Base-by-base conservation (phyloP, 92 coral and sea anemone genomes). In the Epizoanthus illoricatus region DNA sequence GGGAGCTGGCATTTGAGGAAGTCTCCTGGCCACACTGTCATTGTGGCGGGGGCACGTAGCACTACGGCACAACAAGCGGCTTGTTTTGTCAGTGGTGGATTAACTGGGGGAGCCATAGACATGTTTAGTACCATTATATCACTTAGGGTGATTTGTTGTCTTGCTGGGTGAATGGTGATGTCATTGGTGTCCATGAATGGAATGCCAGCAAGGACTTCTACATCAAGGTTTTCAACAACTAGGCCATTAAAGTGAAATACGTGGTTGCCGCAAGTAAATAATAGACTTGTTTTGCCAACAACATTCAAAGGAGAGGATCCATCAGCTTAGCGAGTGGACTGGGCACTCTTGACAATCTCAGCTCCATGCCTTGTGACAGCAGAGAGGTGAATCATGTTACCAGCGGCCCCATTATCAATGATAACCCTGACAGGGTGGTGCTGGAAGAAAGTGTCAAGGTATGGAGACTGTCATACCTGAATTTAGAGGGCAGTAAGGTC, bases 11-110 rank as follows among this genome's bases (percentile, higher is more conserved):
- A 17, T 17, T 78, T 68, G 18, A 78, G 36, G 79, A 11, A 69
- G 5, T 80, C 85, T 10, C 75, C 85, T 18, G 85, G 75, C 64
- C 85, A 80, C 20, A 80, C 75, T 3, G 85, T 80, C 3, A 47
- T 21, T 5, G 65, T 5, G 0, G 85, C n/a, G n/a, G n/a, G n/a
- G n/a, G n/a, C n/a, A n/a, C n/a, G n/a, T n/a, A n/a, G n/a, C n/a
- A n/a, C n/a, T n/a, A n/a, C n/a, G n/a, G n/a, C n/a, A n/a, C n/a
- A n/a, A n/a, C n/a, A n/a, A n/a, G n/a, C n/a, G n/a, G 65, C 62
- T 52, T 61, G 56, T 10, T 17, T 2, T 4, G 65, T 5, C n/a
- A n/a, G n/a, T n/a, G 15, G 65, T 12, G 2, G 28, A 8, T 1
- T 56, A 5, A 54, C 58, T 12, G 58, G 9, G 11, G 28, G 33